These are phyloP conservation scores for Rhynchopsitta pachyrhyncha DNA, from an alignment of 2,113 vertebrate genomes.

Conservation along the genomic window DNA sequence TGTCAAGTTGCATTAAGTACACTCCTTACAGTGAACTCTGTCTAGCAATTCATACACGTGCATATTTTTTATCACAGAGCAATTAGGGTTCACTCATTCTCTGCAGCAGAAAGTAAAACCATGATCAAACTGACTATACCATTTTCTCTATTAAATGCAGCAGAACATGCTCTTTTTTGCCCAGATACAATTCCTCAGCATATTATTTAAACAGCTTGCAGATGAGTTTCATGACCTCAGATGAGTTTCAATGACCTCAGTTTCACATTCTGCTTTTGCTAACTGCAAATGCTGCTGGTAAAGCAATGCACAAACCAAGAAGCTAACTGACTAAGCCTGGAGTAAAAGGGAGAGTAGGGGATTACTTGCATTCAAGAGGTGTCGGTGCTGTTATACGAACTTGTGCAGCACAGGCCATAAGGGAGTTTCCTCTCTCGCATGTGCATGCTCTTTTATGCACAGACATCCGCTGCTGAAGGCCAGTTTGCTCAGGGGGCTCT, in stretches of 20 bases:
- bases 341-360: background rate
- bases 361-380: no score
- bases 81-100: background rate
- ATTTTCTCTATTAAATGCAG: background rate
- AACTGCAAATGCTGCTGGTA: background rate
- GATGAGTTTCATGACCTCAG: background rate
- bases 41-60: background rate
- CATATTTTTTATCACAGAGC: background rate
- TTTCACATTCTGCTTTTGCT: background rate
- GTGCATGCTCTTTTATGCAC: accelerated
- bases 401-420: background rate
- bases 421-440: accelerated
- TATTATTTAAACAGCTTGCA: background rate
- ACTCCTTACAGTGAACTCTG: background rate
- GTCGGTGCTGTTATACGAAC: background rate
- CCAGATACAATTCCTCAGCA: background rate
- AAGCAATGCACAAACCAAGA: background rate
- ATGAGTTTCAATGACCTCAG: background rate
- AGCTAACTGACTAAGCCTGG: background rate
- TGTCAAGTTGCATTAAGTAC: conserved; percentile 30
- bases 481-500: background rate
- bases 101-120: background rate
- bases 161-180: background rate
- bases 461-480: background rate
- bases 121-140: background rate